Conservation (phyloP, 2,113 vertebrate genomes). For the Heloderma charlesbogerti region DNA sequence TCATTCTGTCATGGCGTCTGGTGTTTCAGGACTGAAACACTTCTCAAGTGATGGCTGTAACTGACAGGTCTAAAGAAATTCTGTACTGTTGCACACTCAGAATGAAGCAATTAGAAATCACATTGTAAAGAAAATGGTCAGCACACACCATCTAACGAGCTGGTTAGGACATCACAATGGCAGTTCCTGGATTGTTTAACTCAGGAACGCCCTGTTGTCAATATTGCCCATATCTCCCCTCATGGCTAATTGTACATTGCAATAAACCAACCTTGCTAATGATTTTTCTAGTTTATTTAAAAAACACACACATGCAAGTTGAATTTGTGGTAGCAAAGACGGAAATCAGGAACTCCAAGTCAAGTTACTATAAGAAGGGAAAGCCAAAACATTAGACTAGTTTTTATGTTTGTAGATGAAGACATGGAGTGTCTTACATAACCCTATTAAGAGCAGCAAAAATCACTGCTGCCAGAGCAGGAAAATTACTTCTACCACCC, state of each 20-base stretch:
- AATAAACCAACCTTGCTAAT: too few relatives aligned
- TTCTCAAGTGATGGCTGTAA: neutral
- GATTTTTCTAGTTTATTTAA: neutral
- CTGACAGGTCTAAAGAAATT: neutral
- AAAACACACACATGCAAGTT: neutral
- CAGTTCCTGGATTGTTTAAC: too few relatives aligned
- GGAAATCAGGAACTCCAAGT: neutral
- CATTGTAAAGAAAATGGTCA: neutral
- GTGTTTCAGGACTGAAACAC: neutral
- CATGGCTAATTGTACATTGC: neutral
- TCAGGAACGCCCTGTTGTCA: too few relatives aligned
- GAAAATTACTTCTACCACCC: neutral
- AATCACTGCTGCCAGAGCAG: too few relatives aligned
- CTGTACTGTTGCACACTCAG: neutral
- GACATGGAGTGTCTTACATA: neutral
- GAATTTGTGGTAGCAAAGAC: neutral
- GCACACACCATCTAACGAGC: neutral
- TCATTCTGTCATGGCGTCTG: neutral
- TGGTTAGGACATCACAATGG: too few relatives aligned
- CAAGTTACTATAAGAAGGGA: neutral
- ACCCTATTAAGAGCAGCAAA: neutral
- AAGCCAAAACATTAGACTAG: neutral
- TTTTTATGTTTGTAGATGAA: neutral
- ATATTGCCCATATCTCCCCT: neutral
- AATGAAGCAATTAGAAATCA: neutral